phyloP scores from a whole-genome alignment of 2,888 invertebrate species.

The Platycnemis pennipes region DNA sequence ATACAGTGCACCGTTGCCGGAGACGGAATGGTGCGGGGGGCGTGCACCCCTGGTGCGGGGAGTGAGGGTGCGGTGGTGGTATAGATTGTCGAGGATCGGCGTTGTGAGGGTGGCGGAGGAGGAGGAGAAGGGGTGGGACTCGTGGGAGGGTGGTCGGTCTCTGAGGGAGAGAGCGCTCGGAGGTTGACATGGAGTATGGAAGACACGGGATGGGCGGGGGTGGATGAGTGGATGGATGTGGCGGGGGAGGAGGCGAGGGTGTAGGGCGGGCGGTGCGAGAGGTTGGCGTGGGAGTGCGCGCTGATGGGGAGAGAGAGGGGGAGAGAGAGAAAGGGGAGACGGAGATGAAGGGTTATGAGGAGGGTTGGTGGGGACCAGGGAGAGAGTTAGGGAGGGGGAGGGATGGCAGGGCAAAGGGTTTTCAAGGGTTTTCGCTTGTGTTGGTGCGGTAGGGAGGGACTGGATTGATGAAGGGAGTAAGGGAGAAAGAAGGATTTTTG shows the following conservation, averaged over 20 bases:
- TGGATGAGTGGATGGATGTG: neutral
- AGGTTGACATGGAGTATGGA: constrained; percentile 22
- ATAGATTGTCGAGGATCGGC: constrained; percentile 13
- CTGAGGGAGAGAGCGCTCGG: neutral
- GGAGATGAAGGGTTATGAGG: constrained; percentile 60
- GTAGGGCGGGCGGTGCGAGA: neutral
- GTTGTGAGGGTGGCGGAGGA: neutral
- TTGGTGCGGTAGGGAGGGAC: neutral
- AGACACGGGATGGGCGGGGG: constrained; percentile 33
- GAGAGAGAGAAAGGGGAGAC: neutral
- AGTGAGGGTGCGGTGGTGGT: neutral
- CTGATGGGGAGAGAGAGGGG: neutral
- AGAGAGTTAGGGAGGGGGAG: neutral
- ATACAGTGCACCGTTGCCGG: neutral
- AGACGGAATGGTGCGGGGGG: neutral
- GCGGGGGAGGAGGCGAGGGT: neutral
- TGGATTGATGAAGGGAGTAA: neutral
- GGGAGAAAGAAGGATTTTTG: constrained; percentile 56
- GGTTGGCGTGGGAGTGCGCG: neutral
- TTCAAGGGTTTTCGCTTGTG: neutral
- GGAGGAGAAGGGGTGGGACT: neutral
- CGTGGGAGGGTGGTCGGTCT: neutral
- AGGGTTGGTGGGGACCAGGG: neutral
- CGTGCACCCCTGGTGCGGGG: neutral
- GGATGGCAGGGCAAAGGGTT: neutral